phyloP scores from a whole-genome alignment of 2,113 vertebrate species.

The Lasiurus borealis region DNA sequence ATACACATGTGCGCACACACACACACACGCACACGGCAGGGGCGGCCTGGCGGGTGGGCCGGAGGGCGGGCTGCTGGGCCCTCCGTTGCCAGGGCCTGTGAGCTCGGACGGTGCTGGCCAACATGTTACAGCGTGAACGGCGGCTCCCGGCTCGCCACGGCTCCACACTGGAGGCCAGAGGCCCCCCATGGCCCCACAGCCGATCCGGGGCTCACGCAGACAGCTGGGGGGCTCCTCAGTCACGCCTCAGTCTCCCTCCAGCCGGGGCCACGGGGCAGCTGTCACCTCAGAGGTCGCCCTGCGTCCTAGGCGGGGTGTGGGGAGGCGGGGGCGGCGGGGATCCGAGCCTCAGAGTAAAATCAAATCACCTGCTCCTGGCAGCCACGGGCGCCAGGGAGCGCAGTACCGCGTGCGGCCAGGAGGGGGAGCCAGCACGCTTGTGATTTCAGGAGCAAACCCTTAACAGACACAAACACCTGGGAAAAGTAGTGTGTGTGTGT shows the following conservation, averaged over 20 bases:
- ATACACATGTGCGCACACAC: no score
- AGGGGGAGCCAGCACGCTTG: neutral
- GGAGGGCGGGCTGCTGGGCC: neutral
- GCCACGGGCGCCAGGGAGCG: neutral
- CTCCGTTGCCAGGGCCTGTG: no score
- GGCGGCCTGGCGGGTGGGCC: neutral
- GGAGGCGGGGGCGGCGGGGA: no score
- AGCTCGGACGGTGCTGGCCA: neutral
- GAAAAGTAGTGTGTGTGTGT: no score
- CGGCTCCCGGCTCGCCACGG: no score
- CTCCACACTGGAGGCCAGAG: no score
- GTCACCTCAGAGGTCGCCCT: accelerated
- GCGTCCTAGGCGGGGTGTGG: accelerated
- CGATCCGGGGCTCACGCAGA: no score
- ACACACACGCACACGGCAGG: neutral
- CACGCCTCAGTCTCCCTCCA: neutral
- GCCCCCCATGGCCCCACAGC: no score
- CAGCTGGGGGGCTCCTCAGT: no score
- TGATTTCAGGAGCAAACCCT: neutral
- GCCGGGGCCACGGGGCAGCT: no score
- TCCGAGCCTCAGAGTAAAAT: no score
- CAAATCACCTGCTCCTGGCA: accelerated
- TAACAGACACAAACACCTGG: accelerated
- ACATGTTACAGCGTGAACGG: no score
- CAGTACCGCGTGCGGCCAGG: neutral